Percentiles rank a stretch among this genome's conserved stretches.
phyloP scores from a whole-genome alignment of 2,113 vertebrate genomes.

The Actinemys pallida region DNA sequence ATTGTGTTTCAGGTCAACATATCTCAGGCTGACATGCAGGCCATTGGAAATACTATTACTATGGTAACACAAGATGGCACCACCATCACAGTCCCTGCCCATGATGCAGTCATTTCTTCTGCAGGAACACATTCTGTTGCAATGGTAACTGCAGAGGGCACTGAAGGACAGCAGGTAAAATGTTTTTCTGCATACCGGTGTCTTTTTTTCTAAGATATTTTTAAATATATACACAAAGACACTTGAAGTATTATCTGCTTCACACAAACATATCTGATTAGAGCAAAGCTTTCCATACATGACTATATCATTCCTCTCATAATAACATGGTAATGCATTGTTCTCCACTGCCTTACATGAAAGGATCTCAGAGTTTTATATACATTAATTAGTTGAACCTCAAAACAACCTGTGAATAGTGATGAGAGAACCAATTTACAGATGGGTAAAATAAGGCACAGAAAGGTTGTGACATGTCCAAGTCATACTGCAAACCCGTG shows the following conservation, averaged over 20 bases:
- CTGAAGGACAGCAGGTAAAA: conserved; percentile 92
- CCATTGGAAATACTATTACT: conserved; percentile 95
- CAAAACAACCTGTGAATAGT: not conserved
- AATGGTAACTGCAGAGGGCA: conserved; percentile 94
- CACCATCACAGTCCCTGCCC: conserved; percentile 96
- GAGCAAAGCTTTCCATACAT: not conserved
- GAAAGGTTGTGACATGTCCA: not conserved
- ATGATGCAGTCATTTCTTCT: conserved; percentile 90
- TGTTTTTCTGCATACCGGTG: not conserved
- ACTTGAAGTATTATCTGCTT: not conserved
- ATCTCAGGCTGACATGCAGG: conserved; percentile 95
- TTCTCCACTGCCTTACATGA: not conserved
- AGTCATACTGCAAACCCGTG: not conserved
- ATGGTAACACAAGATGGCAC: conserved; percentile 99
- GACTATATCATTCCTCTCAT: not conserved
- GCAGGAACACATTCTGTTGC: conserved; percentile 92
- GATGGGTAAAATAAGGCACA: not conserved
- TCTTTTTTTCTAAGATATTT: fast-evolving
- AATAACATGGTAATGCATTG: not conserved
- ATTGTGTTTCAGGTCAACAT: conserved; percentile 90
- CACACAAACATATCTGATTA: not conserved
- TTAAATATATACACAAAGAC: not conserved
- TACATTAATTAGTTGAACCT: not conserved
- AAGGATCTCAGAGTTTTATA: not conserved
- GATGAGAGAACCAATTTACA: not conserved